phyloP scores from a whole-genome alignment of 2,113 vertebrate species.

The Tyrannus savana region DNA sequence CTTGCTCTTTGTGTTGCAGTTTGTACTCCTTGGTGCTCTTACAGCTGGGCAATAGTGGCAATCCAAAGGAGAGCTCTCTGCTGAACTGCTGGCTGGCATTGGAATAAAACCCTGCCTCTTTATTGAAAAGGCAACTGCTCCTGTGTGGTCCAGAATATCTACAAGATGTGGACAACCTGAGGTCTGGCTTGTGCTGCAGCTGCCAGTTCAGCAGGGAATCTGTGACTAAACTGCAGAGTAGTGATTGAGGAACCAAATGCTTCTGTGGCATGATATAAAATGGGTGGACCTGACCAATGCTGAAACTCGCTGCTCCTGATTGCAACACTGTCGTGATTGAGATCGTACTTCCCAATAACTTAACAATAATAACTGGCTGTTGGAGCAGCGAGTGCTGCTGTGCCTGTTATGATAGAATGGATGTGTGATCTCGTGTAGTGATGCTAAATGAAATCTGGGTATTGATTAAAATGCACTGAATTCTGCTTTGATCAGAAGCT shows the following conservation, averaged over 20 bases:
- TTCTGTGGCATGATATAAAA: background rate
- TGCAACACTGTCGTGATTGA: background rate
- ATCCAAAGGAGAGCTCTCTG: background rate
- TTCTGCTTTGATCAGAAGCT: background rate
- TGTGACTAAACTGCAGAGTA: background rate
- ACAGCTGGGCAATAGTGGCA: background rate
- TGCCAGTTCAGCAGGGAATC: background rate
- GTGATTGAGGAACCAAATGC: background rate
- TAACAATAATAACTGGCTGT: background rate
- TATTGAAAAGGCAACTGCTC: background rate
- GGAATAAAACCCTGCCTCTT: background rate
- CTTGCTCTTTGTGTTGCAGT: background rate
- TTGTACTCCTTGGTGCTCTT: background rate
- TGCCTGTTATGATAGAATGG: background rate
- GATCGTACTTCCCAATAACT: background rate
- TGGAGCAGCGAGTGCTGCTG: background rate
- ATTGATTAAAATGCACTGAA: background rate
- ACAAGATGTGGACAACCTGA: background rate
- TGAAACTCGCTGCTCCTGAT: background rate
- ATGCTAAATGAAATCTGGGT: background rate
- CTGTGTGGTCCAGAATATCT: fast-evolving
- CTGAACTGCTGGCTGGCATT: background rate
- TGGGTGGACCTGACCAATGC: background rate
- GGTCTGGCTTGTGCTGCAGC: background rate
- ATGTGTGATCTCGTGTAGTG: background rate